These are phyloP conservation scores for Parascotia fuliginaria DNA, from an alignment of 2,888 invertebrate genomes.

Conservation along the genomic window DNA sequence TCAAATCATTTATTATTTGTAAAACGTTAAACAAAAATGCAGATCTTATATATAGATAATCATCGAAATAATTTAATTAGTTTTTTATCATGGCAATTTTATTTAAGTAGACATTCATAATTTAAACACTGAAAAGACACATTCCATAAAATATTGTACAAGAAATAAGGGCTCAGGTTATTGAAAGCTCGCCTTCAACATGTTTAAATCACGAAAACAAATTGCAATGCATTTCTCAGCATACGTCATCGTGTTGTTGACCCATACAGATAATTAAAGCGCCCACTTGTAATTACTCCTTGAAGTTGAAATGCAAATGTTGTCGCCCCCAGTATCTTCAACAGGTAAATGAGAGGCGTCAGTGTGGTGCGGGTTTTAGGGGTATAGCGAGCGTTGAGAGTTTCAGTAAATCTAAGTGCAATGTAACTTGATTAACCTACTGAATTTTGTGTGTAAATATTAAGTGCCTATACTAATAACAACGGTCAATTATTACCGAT, in stretches of 20 bases:
- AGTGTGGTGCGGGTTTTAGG: slow-evolving; percentile 2
- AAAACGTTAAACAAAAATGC: too few relatives aligned
- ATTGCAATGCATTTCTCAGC: slow-evolving; percentile 73
- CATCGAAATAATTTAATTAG: too few relatives aligned
- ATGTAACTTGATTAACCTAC: too few relatives aligned
- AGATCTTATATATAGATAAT: too few relatives aligned
- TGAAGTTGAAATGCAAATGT: slow-evolving; percentile 81
- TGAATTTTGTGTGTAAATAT: too few relatives aligned
- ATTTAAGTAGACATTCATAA: background rate
- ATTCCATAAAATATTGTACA: slow-evolving; percentile 17
- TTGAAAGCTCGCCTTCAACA: slow-evolving; percentile 48
- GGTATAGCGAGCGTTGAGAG: background rate
- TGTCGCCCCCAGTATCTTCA: slow-evolving; percentile 71
- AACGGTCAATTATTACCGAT: too few relatives aligned
- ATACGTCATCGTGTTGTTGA: slow-evolving; percentile 62
- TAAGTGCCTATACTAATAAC: too few relatives aligned
- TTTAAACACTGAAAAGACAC: slow-evolving; percentile 12
- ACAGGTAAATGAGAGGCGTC: slow-evolving; percentile 17
- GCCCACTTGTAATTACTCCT: slow-evolving; percentile 77
- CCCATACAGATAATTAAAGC: slow-evolving; percentile 69
- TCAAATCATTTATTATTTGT: too few relatives aligned
- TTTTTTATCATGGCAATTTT: too few relatives aligned
- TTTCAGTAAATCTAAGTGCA: too few relatives aligned
- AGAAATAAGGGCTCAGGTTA: slow-evolving; percentile 16
- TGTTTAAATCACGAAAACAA: slow-evolving; percentile 76